Evolutionary conservation across 2,888 invertebrate species (phyloP).

Genomic region (Heterodera filipjevi): DNA sequence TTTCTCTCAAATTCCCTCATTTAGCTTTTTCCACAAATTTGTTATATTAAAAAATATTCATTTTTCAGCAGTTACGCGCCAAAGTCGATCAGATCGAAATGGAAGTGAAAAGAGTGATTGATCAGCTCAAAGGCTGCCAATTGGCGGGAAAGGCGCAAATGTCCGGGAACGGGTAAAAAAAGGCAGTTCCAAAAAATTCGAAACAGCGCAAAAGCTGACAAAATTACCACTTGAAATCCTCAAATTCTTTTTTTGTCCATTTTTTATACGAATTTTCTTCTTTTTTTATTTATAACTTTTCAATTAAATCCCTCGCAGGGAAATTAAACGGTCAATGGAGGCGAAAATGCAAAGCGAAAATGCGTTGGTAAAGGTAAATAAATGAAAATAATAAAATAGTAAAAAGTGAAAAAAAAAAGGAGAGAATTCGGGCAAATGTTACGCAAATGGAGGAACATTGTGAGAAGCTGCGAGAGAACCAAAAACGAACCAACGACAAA

Average conservation of each 20-base stretch:
- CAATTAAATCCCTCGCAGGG: background rate
- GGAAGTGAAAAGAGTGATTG: background rate
- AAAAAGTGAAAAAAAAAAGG: background rate
- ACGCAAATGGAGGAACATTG: background rate
- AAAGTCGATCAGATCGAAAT: background rate
- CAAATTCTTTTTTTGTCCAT: no score
- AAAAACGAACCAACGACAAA: background rate
- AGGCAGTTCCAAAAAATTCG: no score
- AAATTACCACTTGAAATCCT: no score
- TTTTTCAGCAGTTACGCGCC: background rate
- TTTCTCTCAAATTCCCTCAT: no score
- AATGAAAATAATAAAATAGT: background rate
- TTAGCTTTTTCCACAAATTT: no score
- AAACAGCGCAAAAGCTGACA: no score
- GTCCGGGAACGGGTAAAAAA: background rate
- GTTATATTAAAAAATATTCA: background rate
- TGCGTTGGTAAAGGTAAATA: background rate
- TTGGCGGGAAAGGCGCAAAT: background rate
- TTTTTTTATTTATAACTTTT: no score
- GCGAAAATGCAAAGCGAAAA: background rate
- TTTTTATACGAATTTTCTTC: no score
- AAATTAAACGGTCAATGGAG: background rate
- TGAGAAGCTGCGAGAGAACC: background rate
- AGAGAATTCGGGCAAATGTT: background rate
- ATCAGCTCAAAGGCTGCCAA: background rate